These are phyloP conservation scores for Orthonevra nobilis DNA, from an alignment of 2,888 invertebrate species.

Conservation along the genomic window DNA sequence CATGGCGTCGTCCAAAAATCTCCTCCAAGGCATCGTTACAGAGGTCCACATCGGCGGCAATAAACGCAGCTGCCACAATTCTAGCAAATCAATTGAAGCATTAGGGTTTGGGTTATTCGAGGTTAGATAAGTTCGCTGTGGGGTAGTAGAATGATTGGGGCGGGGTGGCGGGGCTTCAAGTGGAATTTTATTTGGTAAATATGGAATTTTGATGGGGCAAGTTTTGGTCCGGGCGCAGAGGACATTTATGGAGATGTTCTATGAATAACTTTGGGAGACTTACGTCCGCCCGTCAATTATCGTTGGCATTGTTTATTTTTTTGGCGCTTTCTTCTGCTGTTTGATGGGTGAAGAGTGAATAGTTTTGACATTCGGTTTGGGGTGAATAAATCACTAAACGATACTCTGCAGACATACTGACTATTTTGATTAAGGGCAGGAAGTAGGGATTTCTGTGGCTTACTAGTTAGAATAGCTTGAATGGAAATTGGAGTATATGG, in stretches of 20 bases:
- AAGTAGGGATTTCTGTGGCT: too few relatives aligned
- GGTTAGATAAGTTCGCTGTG: constrained; percentile 38
- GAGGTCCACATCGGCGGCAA: constrained; percentile 84
- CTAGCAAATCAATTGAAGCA: constrained; percentile 74
- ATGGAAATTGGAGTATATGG: too few relatives aligned
- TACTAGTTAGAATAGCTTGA: too few relatives aligned
- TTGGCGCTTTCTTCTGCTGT: constrained; percentile 2
- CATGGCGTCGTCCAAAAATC: constrained; percentile 85
- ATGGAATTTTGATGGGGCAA: constrained; percentile 15
- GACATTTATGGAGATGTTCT: constrained; percentile 33
- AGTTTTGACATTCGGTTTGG: constrained; percentile 44
- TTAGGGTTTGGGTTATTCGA: constrained; percentile 45
- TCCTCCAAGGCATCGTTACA: constrained; percentile 86
- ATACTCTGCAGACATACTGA: too few relatives aligned
- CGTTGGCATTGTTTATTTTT: too few relatives aligned
- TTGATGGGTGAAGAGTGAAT: too few relatives aligned
- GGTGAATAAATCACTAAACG: too few relatives aligned
- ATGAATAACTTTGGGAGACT: constrained; percentile 37
- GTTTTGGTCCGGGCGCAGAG: background rate
- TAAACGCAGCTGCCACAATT: constrained; percentile 84
- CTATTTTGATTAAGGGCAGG: too few relatives aligned
- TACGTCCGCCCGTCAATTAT: constrained; percentile 37
- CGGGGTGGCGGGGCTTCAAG: background rate
- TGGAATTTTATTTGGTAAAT: too few relatives aligned
- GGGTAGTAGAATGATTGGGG: background rate